Evolutionary conservation across 2,113 vertebrate species (phyloP).

Genomic region (Amblyopsis rosae): DNA sequence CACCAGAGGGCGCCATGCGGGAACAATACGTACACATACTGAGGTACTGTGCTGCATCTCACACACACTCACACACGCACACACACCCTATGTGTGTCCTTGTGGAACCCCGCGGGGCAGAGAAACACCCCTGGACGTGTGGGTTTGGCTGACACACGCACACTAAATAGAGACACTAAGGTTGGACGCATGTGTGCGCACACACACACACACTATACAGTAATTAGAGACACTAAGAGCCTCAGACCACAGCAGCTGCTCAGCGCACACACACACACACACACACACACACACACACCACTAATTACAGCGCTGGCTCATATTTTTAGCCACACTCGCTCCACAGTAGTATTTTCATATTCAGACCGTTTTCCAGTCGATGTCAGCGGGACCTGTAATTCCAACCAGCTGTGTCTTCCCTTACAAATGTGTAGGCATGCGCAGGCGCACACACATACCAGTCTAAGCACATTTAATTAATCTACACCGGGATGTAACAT

Average conservation of each 20-base stretch:
- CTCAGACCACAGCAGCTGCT: conserved; percentile 72
- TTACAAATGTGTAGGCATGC: conserved; percentile 30
- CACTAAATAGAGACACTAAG: conserved; percentile 31
- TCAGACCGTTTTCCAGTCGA: conserved; percentile 35
- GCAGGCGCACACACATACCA: conserved; percentile 33
- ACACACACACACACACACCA: conserved; percentile 56
- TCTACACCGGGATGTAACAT: conserved; percentile 25
- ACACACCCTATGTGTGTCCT: conserved; percentile 35
- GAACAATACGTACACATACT: no score
- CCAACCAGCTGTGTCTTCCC: conserved; percentile 70
- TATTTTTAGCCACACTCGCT: conserved; percentile 78
- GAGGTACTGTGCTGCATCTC: neutral
- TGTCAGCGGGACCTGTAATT: conserved; percentile 76
- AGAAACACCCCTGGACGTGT: conserved; percentile 41
- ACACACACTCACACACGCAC: neutral
- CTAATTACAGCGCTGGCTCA: conserved; percentile 75
- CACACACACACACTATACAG: conserved; percentile 10
- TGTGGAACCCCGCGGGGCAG: conserved; percentile 48
- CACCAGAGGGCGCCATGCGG: no score
- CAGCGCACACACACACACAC: conserved; percentile 60
- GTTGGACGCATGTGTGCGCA: neutral
- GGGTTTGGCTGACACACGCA: conserved; percentile 9
- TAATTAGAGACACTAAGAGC: conserved; percentile 79
- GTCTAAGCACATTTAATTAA: conserved; percentile 1
- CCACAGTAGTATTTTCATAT: conserved; percentile 76